Evolutionary conservation across 2,888 invertebrate genomes (phyloP).

Genomic region (Drosophila histrio): DNA sequence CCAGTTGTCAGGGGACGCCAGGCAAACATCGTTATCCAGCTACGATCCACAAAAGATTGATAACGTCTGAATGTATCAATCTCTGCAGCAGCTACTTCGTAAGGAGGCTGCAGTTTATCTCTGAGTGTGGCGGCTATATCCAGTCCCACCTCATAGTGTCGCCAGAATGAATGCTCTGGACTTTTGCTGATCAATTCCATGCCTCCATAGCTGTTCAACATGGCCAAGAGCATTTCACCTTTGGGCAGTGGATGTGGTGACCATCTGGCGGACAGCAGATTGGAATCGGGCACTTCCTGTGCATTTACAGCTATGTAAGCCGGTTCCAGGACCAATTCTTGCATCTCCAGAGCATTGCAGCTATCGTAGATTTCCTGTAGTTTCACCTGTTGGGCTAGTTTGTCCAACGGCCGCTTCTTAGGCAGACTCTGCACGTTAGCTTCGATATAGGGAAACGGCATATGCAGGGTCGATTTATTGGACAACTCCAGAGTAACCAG

Average conservation of each 20-base stretch:
- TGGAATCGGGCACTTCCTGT: slow-evolving; percentile 49
- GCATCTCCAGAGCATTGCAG: slow-evolving; percentile 64
- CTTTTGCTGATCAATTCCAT: slow-evolving; percentile 63
- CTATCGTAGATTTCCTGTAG: slow-evolving; percentile 61
- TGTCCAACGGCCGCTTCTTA: slow-evolving; percentile 48
- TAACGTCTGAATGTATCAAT: slow-evolving; percentile 56
- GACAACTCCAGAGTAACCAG: slow-evolving; percentile 67
- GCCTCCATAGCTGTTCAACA: slow-evolving; percentile 72
- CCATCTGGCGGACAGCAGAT: slow-evolving; percentile 46
- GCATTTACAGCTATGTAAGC: slow-evolving; percentile 70
- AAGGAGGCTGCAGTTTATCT: slow-evolving; percentile 39
- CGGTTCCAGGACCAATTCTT: slow-evolving; percentile 75
- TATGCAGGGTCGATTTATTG: slow-evolving; percentile 32
- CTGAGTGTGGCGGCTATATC: slow-evolving; percentile 33
- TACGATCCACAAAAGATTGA: slow-evolving; percentile 61
- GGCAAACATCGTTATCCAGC: slow-evolving; percentile 74
- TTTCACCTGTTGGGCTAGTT: slow-evolving; percentile 59
- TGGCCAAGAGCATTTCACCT: slow-evolving; percentile 56
- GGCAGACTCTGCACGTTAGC: slow-evolving; percentile 36
- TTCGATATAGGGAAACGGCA: slow-evolving; percentile 65
- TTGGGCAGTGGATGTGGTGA: slow-evolving; percentile 37
- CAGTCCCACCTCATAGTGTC: slow-evolving; percentile 1
- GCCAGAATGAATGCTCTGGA: slow-evolving; percentile 55
- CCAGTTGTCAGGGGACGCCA: slow-evolving; percentile 47
- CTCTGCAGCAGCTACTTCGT: slow-evolving; percentile 1